Percentiles rank a stretch among this genome's conserved stretches.
Conservation (phyloP, 2,113 vertebrate genomes). For the Eira barbara region DNA sequence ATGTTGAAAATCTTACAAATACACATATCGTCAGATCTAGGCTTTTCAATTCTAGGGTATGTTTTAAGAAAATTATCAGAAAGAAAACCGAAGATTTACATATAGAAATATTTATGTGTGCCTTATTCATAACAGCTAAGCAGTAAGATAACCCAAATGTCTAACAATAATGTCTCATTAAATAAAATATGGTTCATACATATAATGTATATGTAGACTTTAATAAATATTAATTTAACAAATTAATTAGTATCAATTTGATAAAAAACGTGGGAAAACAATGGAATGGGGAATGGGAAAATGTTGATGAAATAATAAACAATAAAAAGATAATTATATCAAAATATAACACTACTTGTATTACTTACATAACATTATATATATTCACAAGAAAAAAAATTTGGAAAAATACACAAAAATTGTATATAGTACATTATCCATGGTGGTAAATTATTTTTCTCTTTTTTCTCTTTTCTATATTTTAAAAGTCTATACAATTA, state of each 20-base stretch:
- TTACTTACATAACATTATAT: not conserved
- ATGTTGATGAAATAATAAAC: not conserved
- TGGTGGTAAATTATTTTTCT: not conserved
- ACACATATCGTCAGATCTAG: not conserved
- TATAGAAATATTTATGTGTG: not conserved
- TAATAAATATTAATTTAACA: constrained; percentile 16
- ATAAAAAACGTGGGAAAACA: not conserved
- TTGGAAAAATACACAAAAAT: not conserved
- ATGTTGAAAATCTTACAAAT: not conserved
- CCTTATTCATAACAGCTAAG: not conserved
- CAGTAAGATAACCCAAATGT: not conserved
- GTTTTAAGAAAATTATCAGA: not conserved
- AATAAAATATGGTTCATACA: not conserved
- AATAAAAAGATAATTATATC: not conserved
- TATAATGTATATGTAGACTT: not conserved
- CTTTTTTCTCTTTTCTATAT: not conserved
- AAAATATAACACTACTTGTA: not conserved
- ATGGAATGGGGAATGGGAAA: not conserved
- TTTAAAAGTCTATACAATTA: not conserved
- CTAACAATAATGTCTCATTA: not conserved
- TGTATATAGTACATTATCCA: not conserved
- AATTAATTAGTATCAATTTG: not conserved
- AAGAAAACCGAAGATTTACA: not conserved
- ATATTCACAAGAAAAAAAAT: constrained; percentile 17
- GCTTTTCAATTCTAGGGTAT: not conserved